Conservation (phyloP, 2,888 invertebrate species). For the Melinaea menophilus region DNA sequence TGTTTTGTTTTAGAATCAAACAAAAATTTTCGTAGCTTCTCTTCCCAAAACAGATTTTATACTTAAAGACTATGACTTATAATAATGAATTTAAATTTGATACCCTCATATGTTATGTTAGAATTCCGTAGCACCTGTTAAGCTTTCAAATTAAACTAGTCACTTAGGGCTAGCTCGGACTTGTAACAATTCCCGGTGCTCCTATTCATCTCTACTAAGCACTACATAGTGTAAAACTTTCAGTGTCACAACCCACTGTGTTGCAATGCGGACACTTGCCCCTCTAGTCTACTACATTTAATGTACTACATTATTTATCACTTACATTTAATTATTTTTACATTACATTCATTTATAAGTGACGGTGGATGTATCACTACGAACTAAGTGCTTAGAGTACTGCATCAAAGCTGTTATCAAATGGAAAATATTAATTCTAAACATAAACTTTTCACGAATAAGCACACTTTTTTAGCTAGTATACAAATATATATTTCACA, state of each 20-base stretch:
- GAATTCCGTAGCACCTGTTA: background rate
- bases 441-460: too few species aligned
- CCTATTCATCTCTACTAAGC: conserved; percentile 1
- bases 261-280: background rate
- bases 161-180: background rate
- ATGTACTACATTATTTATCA: background rate
- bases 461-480: too few species aligned
- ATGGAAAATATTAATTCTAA: too few species aligned
- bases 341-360: background rate
- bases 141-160: background rate
- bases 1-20: too few species aligned
- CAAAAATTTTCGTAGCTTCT: too few species aligned
- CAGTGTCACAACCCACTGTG: background rate
- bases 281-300: background rate
- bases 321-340: conserved; percentile 1
- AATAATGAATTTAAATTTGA: too few species aligned
- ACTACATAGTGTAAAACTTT: background rate
- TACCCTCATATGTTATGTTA: too few species aligned
- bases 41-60: too few species aligned
- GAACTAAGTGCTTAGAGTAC: background rate
- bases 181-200: background rate
- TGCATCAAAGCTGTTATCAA: too few species aligned
- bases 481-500: too few species aligned
- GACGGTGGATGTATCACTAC: too few species aligned
- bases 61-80: too few species aligned